Evolutionary conservation across 2,888 invertebrate species (phyloP).

Genomic region (Morinoia aosen): DNA sequence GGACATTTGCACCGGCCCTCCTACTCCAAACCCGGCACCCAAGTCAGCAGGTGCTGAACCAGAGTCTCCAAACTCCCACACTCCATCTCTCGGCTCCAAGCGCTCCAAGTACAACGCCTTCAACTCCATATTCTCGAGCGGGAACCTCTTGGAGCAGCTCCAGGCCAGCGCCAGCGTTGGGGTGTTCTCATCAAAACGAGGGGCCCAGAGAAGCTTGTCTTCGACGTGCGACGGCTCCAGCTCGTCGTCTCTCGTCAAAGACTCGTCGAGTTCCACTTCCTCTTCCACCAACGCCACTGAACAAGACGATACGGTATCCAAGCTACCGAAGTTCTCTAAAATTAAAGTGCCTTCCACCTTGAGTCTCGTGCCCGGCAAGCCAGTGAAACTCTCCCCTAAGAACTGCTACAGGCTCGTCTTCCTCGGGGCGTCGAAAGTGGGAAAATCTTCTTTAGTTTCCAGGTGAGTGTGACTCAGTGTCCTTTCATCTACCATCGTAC

Average conservation of each 20-base stretch:
- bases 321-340: conserved; percentile 41
- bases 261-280: conserved; percentile 8
- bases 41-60: background rate
- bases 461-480: conserved; percentile 71
- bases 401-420: conserved; percentile 86
- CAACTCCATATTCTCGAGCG: conserved; percentile 28
- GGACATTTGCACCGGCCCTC: background rate
- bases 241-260: background rate
- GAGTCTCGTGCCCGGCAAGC: conserved; percentile 53
- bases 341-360: conserved; percentile 59
- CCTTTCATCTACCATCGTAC: too few species aligned
- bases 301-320: conserved; percentile 23
- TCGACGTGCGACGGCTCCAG: conserved; percentile 29
- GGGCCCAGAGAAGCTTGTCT: background rate
- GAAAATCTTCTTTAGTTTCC: conserved; percentile 87
- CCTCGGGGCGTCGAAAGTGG: conserved; percentile 83
- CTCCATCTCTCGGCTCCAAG: background rate
- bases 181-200: background rate
- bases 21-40: background rate
- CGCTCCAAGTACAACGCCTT: conserved; percentile 46
- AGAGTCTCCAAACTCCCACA: background rate
- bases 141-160: conserved; percentile 13
- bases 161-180: background rate
- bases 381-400: conserved; percentile 75
- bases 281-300: background rate